Evolutionary conservation across 1,140 invertebrate species (phyloP), one percentile per base, ranked within the genome.

Genomic region (Macrocentrus cingulum): DNA sequence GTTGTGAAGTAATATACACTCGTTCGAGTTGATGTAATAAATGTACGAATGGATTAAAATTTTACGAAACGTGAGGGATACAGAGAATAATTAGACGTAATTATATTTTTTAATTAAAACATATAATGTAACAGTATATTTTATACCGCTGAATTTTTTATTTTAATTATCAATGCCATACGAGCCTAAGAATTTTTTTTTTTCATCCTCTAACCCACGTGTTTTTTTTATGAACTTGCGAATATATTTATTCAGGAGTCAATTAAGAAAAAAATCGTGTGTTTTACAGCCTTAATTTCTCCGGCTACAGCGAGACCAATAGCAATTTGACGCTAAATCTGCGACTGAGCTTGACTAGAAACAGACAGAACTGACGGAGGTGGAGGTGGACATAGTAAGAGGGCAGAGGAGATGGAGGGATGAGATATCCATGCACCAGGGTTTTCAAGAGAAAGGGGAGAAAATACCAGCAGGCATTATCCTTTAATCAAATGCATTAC

Each of bases 401-500:
- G 59, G 57, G 44, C 57, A 45, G 56, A 54, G 48, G 51, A 54
- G 49, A 42, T 48, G 60, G 60, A 56, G 63, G 56, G 59, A 50
- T 39, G 19, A 59, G 60, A 58, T 48, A 29, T 29, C 25, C 25
- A 29, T 29, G 25, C 25, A 29, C 25, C 25, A 29, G 25, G 25
- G 25, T 29, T 29, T 29, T 9, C 25, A 29, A 29, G 25, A 32
- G 63, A 64, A 67, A 61, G 60, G 42, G 22, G 32, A 16, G 56
- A 48, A 62, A 72, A 69, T 66, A 70, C 68, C 68, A 9, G 62
- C 65, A 70, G 70, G 75, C 72, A 78, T 79, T 79, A 77, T 79
- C 76, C 75, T 77, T 77, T 77, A 77, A 77, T 77, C 76, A 79
- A 79, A 79, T 77, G 77, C 75, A 77, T 79, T 77, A 77, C 70